Conservation (phyloP, 2,113 vertebrate species). For the Syrrhaptes paradoxus region DNA sequence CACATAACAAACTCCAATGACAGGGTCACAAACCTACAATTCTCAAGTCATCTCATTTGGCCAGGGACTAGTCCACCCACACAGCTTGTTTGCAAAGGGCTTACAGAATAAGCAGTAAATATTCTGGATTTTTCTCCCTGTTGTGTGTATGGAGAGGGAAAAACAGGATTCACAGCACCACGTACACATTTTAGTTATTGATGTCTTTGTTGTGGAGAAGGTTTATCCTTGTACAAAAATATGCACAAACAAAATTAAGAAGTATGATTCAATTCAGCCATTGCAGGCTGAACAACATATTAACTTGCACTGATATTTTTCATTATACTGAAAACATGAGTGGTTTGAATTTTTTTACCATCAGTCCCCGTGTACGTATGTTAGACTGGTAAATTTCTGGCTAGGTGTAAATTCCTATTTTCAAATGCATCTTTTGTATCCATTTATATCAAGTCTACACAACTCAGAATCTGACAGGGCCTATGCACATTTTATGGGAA, state of each 20-base stretch:
- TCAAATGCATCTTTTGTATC: neutral
- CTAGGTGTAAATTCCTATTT: neutral
- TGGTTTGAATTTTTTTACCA: neutral
- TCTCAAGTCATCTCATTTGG: neutral
- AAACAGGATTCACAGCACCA: neutral
- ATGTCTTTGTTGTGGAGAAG: neutral
- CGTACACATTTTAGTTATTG: neutral
- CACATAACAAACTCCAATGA: neutral
- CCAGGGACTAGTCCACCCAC: accelerated
- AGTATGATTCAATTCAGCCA: neutral
- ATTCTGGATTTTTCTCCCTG: neutral
- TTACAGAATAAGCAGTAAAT: neutral
- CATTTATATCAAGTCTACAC: neutral
- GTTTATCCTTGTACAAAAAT: neutral
- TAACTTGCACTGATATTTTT: neutral
- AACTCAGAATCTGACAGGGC: neutral
- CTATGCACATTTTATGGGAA: neutral
- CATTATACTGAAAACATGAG: neutral
- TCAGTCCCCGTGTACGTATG: accelerated
- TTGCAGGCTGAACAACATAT: neutral
- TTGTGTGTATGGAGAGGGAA: neutral
- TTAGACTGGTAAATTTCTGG: neutral
- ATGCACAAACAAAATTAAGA: neutral
- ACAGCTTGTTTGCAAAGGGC: neutral
- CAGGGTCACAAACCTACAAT: neutral